Base-by-base conservation (phyloP, 2,888 invertebrate species). In the Xestobium rufovillosum region DNA sequence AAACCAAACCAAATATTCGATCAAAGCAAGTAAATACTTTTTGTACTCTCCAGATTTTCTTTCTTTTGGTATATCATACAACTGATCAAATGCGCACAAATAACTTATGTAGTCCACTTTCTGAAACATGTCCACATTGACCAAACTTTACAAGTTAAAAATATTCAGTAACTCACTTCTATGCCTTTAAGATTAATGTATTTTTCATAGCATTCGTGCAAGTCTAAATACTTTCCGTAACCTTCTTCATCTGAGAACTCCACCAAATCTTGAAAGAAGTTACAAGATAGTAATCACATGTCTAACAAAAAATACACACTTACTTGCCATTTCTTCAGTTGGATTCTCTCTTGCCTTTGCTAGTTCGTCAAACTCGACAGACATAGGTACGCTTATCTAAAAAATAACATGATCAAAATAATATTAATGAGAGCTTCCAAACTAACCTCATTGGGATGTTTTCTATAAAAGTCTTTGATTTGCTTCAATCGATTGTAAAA, bases 171-270 rank as follows among this genome's bases (percentile, higher is more conserved):
- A 38, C 28, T 39, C 67, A 83, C 83, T 71, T 95, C 95, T 51
- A 97, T 83, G 4, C 95, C 95, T 61, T 97, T 96, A 17, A 99
- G 70, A 65, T 99, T 99, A 16, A 97, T 81, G 61, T 87, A 99
- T 57, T 88, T 89, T 56, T 90, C 91, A 65, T 91, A 96, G 56
- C 94, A 90, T 61, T 92, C 89, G 66, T 98, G 95, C 28, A 99
- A 72, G 68, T 99, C 98, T 36, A 99, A 71, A 68, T 94, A 99
- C 63, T 91, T 91, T 9, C 98, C 98, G 67, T 96, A 98, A 1
- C 97, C 97, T 68, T 99, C 98, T 67, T 99, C 98, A 67, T 98
- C 98, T 3, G 92, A 89, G 60, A 99, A 99, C 53, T 96, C 95
- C 2, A 94, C 90, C 48, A 96, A 75, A 61, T 82, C 78, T 77